Percentiles rank a stretch among this genome's conserved stretches.
phyloP scores from a whole-genome alignment of 2,113 vertebrate species.

The Tor tambroides region DNA sequence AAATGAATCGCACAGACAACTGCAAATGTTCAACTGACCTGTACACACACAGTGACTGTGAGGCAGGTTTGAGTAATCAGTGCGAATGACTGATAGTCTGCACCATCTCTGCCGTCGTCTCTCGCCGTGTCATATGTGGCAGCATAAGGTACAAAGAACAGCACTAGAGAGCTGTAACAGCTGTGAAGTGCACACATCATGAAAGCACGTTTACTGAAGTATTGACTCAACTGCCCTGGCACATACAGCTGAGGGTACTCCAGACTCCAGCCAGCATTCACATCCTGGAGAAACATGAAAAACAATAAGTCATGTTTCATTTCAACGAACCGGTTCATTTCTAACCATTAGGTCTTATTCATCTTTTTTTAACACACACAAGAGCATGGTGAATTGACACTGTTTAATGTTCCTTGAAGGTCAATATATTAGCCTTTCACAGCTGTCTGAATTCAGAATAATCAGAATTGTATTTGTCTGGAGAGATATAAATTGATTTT shows the following conservation, averaged over 20 bases:
- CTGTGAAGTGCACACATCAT: slow-evolving; percentile 87
- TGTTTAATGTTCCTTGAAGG: not conserved
- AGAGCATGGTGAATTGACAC: not conserved
- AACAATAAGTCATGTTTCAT: not conserved
- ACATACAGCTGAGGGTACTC: slow-evolving; percentile 88
- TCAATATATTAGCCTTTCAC: not conserved
- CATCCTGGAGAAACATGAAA: slow-evolving; percentile 78
- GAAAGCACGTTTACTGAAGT: slow-evolving; percentile 91
- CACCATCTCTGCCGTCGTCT: slow-evolving; percentile 83
- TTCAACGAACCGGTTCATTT: not conserved
- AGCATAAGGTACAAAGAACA: slow-evolving; percentile 92
- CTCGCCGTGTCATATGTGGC: slow-evolving; percentile 80
- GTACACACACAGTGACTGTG: slow-evolving; percentile 86
- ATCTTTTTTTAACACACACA: not conserved
- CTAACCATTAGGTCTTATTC: not conserved
- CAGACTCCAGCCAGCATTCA: slow-evolving; percentile 90
- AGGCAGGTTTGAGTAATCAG: slow-evolving; percentile 90
- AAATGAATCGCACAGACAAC: not conserved
- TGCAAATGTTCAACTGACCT: slow-evolving; percentile 73
- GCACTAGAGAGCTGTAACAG: slow-evolving; percentile 92
- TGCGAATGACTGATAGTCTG: slow-evolving; percentile 94
- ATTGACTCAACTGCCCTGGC: slow-evolving; percentile 88
- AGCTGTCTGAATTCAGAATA: not conserved
- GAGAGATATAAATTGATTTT: not conserved
- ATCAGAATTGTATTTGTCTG: not conserved